Evolutionary conservation across 2,797 vertebrate species (phyloP).

Genomic region (Amphiprion clarkii): DNA sequence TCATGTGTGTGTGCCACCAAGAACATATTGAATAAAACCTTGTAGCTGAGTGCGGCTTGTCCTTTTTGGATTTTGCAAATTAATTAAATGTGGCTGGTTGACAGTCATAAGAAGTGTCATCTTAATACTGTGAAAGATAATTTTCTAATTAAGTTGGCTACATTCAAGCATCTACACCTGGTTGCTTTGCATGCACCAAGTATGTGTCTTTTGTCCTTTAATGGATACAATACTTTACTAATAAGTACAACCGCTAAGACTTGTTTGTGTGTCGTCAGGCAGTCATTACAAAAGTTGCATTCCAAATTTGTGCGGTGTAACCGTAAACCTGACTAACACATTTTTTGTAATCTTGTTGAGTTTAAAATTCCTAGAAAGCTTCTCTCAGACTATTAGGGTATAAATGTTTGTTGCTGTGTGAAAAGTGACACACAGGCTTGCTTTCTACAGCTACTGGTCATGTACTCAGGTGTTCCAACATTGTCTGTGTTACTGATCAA

Average conservation of each 20-base stretch:
- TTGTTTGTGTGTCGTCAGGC: neutral
- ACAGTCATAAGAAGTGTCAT: neutral
- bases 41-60: conserved; percentile 1
- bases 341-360: conserved; percentile 15
- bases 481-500: conserved; percentile 17
- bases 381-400: neutral
- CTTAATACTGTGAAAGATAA: neutral
- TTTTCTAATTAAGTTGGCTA: conserved; percentile 24
- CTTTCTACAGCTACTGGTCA: neutral
- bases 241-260: neutral
- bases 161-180: neutral
- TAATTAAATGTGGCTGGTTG: neutral
- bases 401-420: neutral
- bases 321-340: neutral
- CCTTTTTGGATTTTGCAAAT: neutral
- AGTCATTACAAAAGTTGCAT: neutral
- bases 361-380: neutral
- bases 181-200: neutral
- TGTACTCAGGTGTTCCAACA: conserved; percentile 12
- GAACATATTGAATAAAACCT: conserved; percentile 26
- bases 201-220: neutral
- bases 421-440: neutral
- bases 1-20: conserved; percentile 31
- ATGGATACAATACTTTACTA: conserved; percentile 14
- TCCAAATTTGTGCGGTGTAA: no score